Evolutionary conservation across 2,888 invertebrate genomes (phyloP).

Genomic region (Apamea sordens): DNA sequence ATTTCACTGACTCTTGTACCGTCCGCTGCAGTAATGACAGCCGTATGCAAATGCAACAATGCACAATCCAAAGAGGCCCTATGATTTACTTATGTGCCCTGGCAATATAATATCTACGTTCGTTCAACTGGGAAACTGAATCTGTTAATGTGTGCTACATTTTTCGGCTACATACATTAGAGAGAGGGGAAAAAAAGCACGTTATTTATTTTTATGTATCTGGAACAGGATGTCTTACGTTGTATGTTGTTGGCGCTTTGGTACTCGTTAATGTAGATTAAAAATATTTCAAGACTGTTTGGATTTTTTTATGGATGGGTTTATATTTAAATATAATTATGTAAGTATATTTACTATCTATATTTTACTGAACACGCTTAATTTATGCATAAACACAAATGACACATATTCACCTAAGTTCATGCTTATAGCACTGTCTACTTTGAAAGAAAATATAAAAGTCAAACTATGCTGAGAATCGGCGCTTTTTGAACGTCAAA

Average conservation of each 20-base stretch:
- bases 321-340: not conserved
- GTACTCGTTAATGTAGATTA: not conserved
- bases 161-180: not conserved
- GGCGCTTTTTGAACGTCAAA: not conserved
- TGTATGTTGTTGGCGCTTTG: not conserved
- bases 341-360: constrained; percentile 11
- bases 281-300: not conserved
- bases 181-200: not conserved
- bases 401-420: not conserved
- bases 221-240: not conserved
- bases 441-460: not conserved
- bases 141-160: not conserved
- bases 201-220: not conserved
- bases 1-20: not conserved
- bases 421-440: not conserved
- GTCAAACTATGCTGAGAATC: not conserved
- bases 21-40: not conserved
- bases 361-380: not conserved
- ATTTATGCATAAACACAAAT: not conserved
- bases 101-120: not conserved
- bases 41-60: not conserved
- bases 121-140: not conserved
- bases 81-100: too few relatives aligned
- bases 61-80: not conserved
- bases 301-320: not conserved